A percentile compares a stretch with the other conserved stretches of the same genome.
Evolutionary conservation across 1,140 invertebrate species (phyloP).

Genomic region (Drosophila nannoptera): DNA sequence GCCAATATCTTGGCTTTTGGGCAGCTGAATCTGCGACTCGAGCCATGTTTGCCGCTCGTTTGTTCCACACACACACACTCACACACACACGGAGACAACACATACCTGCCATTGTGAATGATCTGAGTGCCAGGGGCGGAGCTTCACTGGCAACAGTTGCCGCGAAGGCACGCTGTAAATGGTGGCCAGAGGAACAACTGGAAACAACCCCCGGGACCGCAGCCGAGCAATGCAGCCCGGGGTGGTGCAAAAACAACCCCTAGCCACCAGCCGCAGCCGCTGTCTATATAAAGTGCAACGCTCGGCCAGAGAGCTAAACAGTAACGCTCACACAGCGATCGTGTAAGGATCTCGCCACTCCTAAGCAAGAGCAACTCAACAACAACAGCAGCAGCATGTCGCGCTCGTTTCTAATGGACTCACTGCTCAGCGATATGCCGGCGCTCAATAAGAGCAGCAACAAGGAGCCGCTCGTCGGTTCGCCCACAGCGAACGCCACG

Average conservation of each 20-base stretch:
- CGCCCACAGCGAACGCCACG: conserved; percentile 37
- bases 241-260: conserved; percentile 52
- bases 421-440: conserved; percentile 83
- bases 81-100: background rate
- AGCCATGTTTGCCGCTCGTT: too few species aligned
- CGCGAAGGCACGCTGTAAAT: conserved; percentile 49
- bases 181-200: conserved; percentile 48
- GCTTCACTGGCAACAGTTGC: conserved; percentile 74
- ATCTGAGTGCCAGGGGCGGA: conserved; percentile 67
- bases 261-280: conserved; percentile 12
- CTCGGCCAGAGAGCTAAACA: conserved; percentile 53
- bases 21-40: too few species aligned
- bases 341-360: conserved; percentile 50
- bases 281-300: conserved; percentile 54
- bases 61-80: background rate
- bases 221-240: conserved; percentile 15
- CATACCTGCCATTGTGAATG: conserved; percentile 61
- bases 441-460: conserved; percentile 79
- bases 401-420: conserved; percentile 87
- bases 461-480: conserved; percentile 74
- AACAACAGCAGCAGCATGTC: conserved; percentile 81
- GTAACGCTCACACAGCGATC: conserved; percentile 66
- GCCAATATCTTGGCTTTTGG: too few species aligned
- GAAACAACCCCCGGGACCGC: conserved; percentile 70
- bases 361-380: too few species aligned